Conservation (phyloP, 2,888 invertebrate species). For the Microctonus brassicae region DNA sequence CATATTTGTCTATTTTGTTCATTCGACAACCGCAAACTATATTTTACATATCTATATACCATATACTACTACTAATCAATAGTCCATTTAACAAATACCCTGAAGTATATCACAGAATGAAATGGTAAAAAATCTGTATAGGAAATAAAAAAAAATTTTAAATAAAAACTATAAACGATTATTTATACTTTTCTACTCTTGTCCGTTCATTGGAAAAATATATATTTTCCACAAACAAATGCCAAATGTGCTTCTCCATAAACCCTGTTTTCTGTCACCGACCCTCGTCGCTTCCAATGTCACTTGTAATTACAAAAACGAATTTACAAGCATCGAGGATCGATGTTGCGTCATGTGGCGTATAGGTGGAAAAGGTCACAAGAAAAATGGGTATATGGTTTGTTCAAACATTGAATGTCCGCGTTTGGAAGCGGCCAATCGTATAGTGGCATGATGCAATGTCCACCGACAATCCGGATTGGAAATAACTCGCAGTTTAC, state of each 20-base stretch:
- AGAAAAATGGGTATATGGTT: slow-evolving; percentile 32
- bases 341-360: slow-evolving; percentile 12
- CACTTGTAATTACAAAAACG: slow-evolving; percentile 31
- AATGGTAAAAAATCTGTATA: not conserved
- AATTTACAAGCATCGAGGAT: slow-evolving; percentile 28
- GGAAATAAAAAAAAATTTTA: too few species aligned
- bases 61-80: too few species aligned
- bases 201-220: not conserved
- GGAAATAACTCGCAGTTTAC: slow-evolving; percentile 23
- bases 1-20: not conserved
- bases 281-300: slow-evolving; percentile 27
- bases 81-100: slow-evolving; percentile 13
- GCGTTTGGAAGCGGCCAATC: not conserved
- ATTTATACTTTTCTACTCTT: not conserved
- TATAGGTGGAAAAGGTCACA: not conserved
- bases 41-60: not conserved
- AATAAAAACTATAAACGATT: not conserved
- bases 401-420: slow-evolving; percentile 19
- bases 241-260: slow-evolving; percentile 6
- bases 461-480: slow-evolving; percentile 34
- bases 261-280: slow-evolving; percentile 10
- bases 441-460: slow-evolving; percentile 23
- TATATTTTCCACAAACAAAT: slow-evolving; percentile 6
- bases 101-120: not conserved
- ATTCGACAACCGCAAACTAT: not conserved